Conservation (phyloP, 2,113 vertebrate genomes). For the Mola mola region DNA sequence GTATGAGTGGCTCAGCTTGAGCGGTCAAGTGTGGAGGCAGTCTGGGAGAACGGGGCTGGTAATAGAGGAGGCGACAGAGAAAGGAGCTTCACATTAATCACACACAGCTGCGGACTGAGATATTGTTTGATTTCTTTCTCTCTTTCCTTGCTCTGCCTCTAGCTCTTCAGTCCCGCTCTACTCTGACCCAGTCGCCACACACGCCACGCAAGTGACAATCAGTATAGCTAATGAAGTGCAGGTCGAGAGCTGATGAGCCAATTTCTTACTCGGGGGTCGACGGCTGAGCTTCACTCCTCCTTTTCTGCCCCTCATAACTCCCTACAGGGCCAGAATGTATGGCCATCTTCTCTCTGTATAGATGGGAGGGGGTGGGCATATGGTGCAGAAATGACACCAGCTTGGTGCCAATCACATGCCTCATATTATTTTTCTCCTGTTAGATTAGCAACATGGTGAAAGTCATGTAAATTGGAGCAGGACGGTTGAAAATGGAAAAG, state of each 20-base stretch:
- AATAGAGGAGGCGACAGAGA: constrained; percentile 79
- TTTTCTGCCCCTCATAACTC: constrained; percentile 25
- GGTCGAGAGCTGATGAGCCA: constrained; percentile 70
- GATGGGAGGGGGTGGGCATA: constrained; percentile 66
- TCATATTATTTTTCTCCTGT: constrained; percentile 28
- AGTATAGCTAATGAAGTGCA: constrained; percentile 73
- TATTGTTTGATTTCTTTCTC: constrained; percentile 41
- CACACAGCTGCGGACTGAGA: constrained; percentile 63
- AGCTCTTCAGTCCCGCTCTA: constrained; percentile 16
- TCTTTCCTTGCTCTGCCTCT: constrained; percentile 26
- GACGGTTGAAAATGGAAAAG: constrained; percentile 14
- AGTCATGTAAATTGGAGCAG: constrained; percentile 23
- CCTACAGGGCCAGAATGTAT: constrained; percentile 54
- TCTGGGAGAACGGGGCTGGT: constrained; percentile 70
- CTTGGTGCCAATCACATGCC: constrained; percentile 66
- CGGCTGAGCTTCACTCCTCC: constrained; percentile 33
- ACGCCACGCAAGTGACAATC: constrained; percentile 52
- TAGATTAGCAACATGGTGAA: constrained; percentile 12
- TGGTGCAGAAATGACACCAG: constrained; percentile 67
- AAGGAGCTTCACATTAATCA: constrained; percentile 82
- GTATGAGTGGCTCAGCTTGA: constrained; percentile 67
- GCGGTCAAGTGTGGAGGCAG: constrained; percentile 76
- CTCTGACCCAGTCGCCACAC: constrained; percentile 21
- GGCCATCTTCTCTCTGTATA: constrained; percentile 56
- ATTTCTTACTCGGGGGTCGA: constrained; percentile 55